These are phyloP conservation scores for Neoitamus cyanurus DNA, from an alignment of 2,888 invertebrate genomes.

Conservation along the genomic window DNA sequence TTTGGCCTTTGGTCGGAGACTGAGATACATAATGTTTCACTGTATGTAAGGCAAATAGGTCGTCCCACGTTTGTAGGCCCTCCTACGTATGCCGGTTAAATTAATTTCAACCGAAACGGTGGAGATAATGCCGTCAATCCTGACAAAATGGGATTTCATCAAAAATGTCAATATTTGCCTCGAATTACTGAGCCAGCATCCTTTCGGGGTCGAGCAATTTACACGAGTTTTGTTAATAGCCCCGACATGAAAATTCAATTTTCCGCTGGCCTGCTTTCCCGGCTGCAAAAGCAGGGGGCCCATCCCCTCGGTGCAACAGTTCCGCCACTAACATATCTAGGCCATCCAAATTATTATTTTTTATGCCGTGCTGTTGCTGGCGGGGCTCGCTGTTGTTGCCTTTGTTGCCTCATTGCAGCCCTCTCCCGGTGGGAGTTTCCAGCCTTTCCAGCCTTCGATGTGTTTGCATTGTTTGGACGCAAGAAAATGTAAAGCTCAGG, in stretches of 20 bases:
- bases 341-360: constrained; percentile 32
- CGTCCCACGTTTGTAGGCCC: too few species aligned
- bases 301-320: constrained; percentile 10
- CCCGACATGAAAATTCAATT: constrained; percentile 31
- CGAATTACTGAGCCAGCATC: constrained; percentile 8
- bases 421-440: background rate
- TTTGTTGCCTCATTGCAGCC: background rate
- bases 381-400: background rate
- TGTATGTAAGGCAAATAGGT: too few species aligned
- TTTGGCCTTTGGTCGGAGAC: background rate
- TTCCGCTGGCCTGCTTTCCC: background rate
- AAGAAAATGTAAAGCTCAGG: background rate
- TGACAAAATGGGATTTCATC: constrained; percentile 22
- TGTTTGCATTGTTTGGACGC: background rate
- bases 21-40: too few species aligned
- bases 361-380: background rate
- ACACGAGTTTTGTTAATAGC: background rate
- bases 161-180: constrained; percentile 12
- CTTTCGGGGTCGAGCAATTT: constrained; percentile 10
- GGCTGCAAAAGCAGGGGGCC: background rate
- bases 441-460: background rate
- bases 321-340: background rate
- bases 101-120: background rate
- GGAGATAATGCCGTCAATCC: background rate
- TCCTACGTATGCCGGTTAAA: background rate